phyloP scores from a whole-genome alignment of 2,888 invertebrate species.

The Seira ritae region DNA sequence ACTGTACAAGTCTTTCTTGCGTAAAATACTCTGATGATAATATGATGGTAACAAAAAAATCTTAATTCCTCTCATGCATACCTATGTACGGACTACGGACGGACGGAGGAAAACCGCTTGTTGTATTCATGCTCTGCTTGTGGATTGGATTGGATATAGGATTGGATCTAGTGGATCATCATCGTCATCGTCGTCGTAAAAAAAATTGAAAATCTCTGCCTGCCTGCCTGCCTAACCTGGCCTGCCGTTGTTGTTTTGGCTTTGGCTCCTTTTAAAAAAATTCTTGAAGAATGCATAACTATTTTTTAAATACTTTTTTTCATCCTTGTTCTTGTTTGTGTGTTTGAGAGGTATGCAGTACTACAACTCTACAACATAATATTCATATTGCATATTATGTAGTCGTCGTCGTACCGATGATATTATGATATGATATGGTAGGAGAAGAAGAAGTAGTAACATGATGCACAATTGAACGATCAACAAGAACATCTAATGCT shows the following conservation, averaged over 20 bases:
- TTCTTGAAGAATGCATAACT: constrained; percentile 59
- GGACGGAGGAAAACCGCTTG: constrained; percentile 2
- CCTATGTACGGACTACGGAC: background rate
- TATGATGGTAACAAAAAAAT: background rate
- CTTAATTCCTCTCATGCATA: constrained; percentile 10
- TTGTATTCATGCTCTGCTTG: background rate
- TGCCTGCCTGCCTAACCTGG: background rate
- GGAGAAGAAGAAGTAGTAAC: background rate
- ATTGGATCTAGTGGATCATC: background rate
- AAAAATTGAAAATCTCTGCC: constrained; percentile 14
- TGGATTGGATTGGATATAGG: too few relatives aligned
- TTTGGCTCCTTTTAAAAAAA: constrained; percentile 50
- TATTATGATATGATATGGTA: background rate
- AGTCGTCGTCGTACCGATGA: background rate
- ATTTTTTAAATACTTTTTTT: constrained; percentile 32
- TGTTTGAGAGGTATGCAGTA: background rate
- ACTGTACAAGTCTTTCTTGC: background rate
- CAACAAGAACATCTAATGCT: background rate
- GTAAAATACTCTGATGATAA: too few relatives aligned
- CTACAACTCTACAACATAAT: background rate
- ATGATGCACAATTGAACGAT: background rate
- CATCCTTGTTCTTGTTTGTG: background rate
- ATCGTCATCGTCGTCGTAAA: constrained; percentile 10
- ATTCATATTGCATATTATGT: background rate
- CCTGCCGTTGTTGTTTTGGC: background rate